Evolutionary conservation across 1,140 invertebrate genomes (phyloP).

Genomic region (Tetramorium parvispinum): DNA sequence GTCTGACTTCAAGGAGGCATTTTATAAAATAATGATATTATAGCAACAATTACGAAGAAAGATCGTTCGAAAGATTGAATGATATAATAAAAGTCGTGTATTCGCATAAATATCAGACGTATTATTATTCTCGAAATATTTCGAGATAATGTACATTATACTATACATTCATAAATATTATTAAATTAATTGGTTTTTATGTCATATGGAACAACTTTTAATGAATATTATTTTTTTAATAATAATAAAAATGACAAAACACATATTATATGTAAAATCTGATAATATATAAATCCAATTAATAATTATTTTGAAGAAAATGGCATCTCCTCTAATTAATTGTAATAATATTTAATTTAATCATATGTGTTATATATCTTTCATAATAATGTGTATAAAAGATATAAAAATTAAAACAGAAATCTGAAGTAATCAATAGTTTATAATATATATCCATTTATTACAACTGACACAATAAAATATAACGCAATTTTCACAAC

Average conservation of each 20-base stretch:
- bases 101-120: neutral
- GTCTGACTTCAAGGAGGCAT: neutral
- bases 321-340: too few species aligned
- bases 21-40: slow-evolving; percentile 1
- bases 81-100: neutral
- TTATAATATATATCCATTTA: neutral
- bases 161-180: neutral
- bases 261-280: neutral
- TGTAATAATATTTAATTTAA: slow-evolving; percentile 22
- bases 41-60: neutral
- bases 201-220: neutral
- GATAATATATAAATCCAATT: neutral
- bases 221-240: neutral
- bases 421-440: neutral
- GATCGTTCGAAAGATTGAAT: neutral
- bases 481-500: neutral
- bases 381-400: neutral
- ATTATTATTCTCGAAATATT: slow-evolving; percentile 12
- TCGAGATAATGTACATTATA: neutral
- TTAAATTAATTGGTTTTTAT: neutral
- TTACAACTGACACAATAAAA: neutral
- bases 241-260: neutral
- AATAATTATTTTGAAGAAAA: neutral
- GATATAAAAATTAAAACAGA: neutral
- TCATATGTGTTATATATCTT: neutral